Evolutionary conservation across 2,888 invertebrate genomes (phyloP).

Genomic region (Amphimallon solstitiale): DNA sequence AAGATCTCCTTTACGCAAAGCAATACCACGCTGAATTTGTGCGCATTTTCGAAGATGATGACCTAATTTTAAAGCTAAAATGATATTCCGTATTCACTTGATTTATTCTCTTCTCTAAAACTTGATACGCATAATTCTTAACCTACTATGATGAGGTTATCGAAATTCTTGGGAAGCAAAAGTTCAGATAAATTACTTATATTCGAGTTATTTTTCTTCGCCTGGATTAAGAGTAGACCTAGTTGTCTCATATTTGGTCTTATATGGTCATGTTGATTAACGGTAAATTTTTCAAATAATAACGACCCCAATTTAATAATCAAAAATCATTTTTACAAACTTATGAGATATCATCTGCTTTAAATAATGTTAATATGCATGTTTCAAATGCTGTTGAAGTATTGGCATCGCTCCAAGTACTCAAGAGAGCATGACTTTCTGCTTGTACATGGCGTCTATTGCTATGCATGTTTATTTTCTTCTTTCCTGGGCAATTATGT

Average conservation of each 20-base stretch:
- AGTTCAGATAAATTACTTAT: neutral
- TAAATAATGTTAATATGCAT: neutral
- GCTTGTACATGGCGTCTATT: neutral
- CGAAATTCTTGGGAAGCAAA: neutral
- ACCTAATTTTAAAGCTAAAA: constrained; percentile 4
- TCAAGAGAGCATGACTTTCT: neutral
- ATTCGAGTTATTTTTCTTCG: neutral
- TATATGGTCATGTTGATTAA: constrained; percentile 29
- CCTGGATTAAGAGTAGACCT: neutral
- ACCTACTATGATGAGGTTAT: constrained; percentile 1
- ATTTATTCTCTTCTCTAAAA: neutral
- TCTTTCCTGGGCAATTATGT: neutral
- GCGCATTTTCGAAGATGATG: constrained; percentile 5
- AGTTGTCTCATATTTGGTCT: constrained; percentile 36
- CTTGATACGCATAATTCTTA: neutral
- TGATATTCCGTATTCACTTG: neutral
- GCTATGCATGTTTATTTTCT: neutral
- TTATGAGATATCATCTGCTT: constrained; percentile 11
- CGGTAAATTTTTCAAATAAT: constrained; percentile 33
- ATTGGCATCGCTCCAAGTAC: neutral
- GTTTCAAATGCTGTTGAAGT: constrained; percentile 11
- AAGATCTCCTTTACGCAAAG: neutral
- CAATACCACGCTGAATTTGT: neutral
- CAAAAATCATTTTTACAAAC: constrained; percentile 19
- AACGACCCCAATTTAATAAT: constrained; percentile 33